A percentile compares a stretch with the other conserved stretches of the same genome.
Conservation (phyloP, 2,797 vertebrate species). For the Chromobotia macracanthus region DNA sequence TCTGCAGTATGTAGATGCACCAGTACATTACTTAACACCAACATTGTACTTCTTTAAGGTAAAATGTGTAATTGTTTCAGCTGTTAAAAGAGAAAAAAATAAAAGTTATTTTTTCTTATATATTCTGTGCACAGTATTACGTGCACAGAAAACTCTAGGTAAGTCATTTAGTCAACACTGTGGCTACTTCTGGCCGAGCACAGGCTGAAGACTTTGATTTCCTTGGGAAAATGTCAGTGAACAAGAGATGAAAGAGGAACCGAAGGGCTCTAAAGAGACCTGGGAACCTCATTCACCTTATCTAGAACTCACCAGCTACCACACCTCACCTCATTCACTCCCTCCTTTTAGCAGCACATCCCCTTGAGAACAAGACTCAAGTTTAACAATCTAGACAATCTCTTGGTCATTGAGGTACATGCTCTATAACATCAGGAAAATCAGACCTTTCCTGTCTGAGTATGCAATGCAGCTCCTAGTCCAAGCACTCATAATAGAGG, state of each 20-base stretch:
- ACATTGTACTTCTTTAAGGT: neutral
- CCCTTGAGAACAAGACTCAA: neutral
- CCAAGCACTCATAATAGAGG: no score
- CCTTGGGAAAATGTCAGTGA: constrained; percentile 76
- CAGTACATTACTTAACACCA: neutral
- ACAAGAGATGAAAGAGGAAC: constrained; percentile 73
- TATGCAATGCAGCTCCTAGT: no score
- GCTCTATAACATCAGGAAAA: no score
- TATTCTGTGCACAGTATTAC: no score
- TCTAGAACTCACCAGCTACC: constrained; percentile 52
- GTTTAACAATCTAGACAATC: neutral
- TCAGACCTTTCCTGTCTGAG: no score
- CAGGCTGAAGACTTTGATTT: constrained; percentile 66
- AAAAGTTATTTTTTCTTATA: no score
- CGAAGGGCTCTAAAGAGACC: constrained; percentile 53
- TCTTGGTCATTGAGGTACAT: no score
- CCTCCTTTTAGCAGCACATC: neutral
- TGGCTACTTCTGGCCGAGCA: neutral
- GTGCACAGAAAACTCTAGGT: no score
- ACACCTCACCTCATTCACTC: constrained; percentile 22
- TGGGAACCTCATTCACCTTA: constrained; percentile 75
- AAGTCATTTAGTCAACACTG: no score
- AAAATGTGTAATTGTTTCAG: neutral
- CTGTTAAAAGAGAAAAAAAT: no score
- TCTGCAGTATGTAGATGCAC: neutral